A percentile compares a stretch with the other conserved stretches of the same genome.
phyloP scores from a whole-genome alignment of 1,140 invertebrate genomes.

The Drosophila erecta region DNA sequence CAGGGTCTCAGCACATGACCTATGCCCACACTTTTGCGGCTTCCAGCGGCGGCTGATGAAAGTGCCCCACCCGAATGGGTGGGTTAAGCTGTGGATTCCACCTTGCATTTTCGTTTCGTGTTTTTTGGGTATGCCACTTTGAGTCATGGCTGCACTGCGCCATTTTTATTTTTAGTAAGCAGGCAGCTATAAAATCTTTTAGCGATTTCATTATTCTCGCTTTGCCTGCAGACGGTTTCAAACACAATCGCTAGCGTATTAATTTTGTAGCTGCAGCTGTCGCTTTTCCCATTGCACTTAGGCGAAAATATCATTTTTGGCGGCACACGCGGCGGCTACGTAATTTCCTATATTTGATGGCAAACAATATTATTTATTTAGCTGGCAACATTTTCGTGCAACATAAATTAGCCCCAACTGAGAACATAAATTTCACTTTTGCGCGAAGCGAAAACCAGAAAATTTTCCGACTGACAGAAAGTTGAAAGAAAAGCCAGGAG shows the following conservation, averaged over 20 bases:
- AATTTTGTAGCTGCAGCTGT: slow-evolving; percentile 70
- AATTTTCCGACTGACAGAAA: slow-evolving; percentile 35
- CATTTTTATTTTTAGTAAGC: slow-evolving; percentile 67
- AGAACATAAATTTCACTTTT: slow-evolving; percentile 60
- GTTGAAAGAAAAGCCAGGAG: slow-evolving; percentile 18
- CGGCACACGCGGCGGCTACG: slow-evolving; percentile 65
- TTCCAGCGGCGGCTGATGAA: slow-evolving; percentile 50
- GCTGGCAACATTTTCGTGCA: slow-evolving; percentile 16
- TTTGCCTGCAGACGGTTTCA: slow-evolving; percentile 4
- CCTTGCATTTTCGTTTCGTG: neutral
- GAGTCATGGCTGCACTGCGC: slow-evolving; percentile 46
- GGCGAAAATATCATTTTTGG: slow-evolving; percentile 26
- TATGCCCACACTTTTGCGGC: slow-evolving; percentile 60
- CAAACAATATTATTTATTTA: slow-evolving; percentile 35
- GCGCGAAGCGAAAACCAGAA: slow-evolving; percentile 25
- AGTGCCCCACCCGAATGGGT: slow-evolving; percentile 13
- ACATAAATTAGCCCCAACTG: slow-evolving; percentile 49
- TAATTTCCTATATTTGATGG: slow-evolving; percentile 60
- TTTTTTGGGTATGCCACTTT: slow-evolving; percentile 15
- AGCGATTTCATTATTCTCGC: slow-evolving; percentile 12
- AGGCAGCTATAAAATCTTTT: slow-evolving; percentile 59
- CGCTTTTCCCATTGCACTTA: slow-evolving; percentile 50
- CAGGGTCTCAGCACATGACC: slow-evolving; percentile 39
- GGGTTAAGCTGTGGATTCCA: slow-evolving; percentile 8
- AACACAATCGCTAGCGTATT: slow-evolving; percentile 62